These are phyloP conservation scores for Leptestheria dahalacensis DNA, from an alignment of 1,140 invertebrate genomes.

Conservation along the genomic window DNA sequence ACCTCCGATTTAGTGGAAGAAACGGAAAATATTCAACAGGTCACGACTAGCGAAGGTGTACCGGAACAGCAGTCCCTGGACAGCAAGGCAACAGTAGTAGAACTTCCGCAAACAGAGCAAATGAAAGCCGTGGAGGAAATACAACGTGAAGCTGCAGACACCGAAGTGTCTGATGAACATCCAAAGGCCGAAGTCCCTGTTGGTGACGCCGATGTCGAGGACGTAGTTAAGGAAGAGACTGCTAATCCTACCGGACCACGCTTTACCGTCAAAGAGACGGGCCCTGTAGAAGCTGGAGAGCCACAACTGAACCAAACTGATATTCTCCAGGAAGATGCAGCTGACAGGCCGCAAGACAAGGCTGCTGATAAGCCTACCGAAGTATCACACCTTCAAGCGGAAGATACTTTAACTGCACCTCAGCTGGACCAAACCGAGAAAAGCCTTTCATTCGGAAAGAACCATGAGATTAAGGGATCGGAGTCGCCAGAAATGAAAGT, in stretches of 20 bases:
- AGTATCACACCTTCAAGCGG: too few relatives aligned
- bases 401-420: too few relatives aligned
- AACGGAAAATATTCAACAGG: too few relatives aligned
- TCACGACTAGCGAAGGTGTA: too few relatives aligned
- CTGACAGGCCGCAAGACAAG: too few relatives aligned
- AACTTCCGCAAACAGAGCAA: background rate
- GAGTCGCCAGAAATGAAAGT: too few relatives aligned
- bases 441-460: too few relatives aligned
- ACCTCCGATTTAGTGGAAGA: too few relatives aligned
- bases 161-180: background rate
- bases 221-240: background rate
- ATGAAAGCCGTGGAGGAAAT: background rate
- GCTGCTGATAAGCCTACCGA: too few relatives aligned
- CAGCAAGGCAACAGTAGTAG: background rate
- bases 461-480: too few relatives aligned
- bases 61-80: background rate
- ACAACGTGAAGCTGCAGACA: background rate
- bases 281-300: background rate
- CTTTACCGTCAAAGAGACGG: background rate
- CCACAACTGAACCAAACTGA: constrained; percentile 16
- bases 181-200: background rate
- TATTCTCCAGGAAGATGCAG: too few relatives aligned
- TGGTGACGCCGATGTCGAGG: background rate
- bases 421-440: too few relatives aligned
- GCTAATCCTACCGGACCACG: background rate